Conservation (phyloP, 2,113 vertebrate genomes). For the Lota lota region DNA sequence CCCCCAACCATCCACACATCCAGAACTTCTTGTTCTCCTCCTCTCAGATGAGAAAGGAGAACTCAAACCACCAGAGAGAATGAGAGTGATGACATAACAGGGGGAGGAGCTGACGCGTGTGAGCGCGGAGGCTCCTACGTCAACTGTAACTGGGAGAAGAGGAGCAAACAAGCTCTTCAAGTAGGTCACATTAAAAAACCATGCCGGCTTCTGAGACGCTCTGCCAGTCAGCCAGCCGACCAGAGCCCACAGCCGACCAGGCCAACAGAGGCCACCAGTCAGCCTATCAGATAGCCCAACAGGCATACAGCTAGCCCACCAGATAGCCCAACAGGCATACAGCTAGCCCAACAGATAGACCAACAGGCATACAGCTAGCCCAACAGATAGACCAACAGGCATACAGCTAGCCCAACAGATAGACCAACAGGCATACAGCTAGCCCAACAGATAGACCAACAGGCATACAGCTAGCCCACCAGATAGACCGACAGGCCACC, state of each 20-base stretch:
- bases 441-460: too few relatives aligned
- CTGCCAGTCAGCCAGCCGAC: neutral
- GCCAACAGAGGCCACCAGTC: neutral
- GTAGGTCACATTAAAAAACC: conserved; percentile 76
- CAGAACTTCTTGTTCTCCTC: too few relatives aligned
- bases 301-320: conserved; percentile 34
- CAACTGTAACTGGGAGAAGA: conserved; percentile 75
- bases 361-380: neutral
- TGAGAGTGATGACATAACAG: conserved; percentile 66
- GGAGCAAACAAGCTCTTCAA: conserved; percentile 55
- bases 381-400: neutral
- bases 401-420: too few relatives aligned
- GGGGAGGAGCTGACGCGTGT: conserved; percentile 47
- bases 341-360: neutral
- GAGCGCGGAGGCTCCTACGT: conserved; percentile 58
- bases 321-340: conserved; percentile 1
- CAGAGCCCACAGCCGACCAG: too few relatives aligned
- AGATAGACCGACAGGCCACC: too few relatives aligned
- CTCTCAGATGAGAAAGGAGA: conserved; percentile 11
- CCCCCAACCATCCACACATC: too few relatives aligned
- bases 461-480: too few relatives aligned
- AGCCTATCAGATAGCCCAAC: conserved; percentile 37
- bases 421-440: too few relatives aligned
- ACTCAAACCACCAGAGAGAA: conserved; percentile 10
- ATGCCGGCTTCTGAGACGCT: conserved; percentile 19